phyloP scores from a whole-genome alignment of 1,140 invertebrate species.

The Drosophila punjabiensis region DNA sequence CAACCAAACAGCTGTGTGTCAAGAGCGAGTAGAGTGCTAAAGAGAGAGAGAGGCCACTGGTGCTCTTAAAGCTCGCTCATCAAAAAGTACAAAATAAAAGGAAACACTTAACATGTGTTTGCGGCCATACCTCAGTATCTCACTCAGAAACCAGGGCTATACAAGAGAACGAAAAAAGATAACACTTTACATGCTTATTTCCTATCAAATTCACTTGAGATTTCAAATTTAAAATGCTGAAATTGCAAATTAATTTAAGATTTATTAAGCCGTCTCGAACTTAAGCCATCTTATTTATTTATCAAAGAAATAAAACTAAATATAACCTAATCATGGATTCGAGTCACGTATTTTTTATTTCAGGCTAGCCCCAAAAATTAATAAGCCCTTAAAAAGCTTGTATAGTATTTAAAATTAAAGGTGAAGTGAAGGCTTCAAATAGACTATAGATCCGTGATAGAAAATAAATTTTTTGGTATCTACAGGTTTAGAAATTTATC shows the following conservation, averaged over 20 bases:
- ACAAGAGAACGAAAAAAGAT: background rate
- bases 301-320: background rate
- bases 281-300: background rate
- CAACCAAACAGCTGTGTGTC: constrained; percentile 66
- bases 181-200: background rate
- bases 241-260: background rate
- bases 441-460: background rate
- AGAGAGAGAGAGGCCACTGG: background rate
- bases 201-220: too few species aligned
- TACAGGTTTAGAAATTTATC: background rate
- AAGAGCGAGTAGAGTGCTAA: constrained; percentile 11
- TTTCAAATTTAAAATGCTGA: background rate
- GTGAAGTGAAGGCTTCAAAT: background rate
- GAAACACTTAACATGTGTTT: constrained; percentile 50
- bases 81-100: constrained; percentile 25
- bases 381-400: background rate
- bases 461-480: background rate
- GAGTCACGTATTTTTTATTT: background rate
- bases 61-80: constrained; percentile 68
- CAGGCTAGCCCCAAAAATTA: background rate
- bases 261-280: background rate
- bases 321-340: background rate
- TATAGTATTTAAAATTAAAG: background rate
- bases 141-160: constrained; percentile 28
- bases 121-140: constrained; percentile 7